Percentiles rank a stretch among this genome's conserved stretches.
These are phyloP conservation scores for Microlaimidae sp. DNA, from an alignment of 2,888 invertebrate species.

Conservation along the genomic window DNA sequence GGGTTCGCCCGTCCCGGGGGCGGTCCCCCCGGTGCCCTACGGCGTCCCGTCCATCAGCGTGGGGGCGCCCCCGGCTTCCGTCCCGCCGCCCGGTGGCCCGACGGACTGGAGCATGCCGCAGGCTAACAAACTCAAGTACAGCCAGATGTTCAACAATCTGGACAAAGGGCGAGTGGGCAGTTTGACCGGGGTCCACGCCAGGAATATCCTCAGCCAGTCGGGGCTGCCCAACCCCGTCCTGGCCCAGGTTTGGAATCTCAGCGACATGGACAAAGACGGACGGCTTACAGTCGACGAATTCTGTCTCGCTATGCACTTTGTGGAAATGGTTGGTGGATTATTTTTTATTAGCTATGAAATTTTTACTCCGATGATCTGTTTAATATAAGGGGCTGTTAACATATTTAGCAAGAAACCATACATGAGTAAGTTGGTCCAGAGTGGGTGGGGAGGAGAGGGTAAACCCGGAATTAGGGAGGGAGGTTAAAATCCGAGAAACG, in stretches of 20 bases:
- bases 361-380: too few relatives aligned
- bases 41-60: conserved; percentile 15
- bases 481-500: too few relatives aligned
- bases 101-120: conserved; percentile 32
- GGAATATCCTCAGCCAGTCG: conserved; percentile 77
- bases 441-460: too few relatives aligned
- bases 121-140: conserved; percentile 25
- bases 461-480: too few relatives aligned
- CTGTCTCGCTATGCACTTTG: conserved; percentile 86
- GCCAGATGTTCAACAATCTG: conserved; percentile 30
- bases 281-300: conserved; percentile 89
- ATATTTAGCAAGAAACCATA: too few relatives aligned
- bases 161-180: conserved; percentile 21
- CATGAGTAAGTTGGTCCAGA: too few relatives aligned
- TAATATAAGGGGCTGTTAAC: too few relatives aligned
- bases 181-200: conserved; percentile 43
- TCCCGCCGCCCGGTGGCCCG: neutral
- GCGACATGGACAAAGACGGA: conserved; percentile 86
- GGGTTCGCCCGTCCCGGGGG: neutral
- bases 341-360: too few relatives aligned
- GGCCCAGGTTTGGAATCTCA: conserved; percentile 86
- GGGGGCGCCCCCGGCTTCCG: conserved; percentile 1
- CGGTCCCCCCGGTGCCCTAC: neutral
- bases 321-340: conserved; percentile 54
- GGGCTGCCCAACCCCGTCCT: conserved; percentile 69